Evolutionary conservation across 2,888 invertebrate genomes (phyloP).

Genomic region (Mimas tiliae): DNA sequence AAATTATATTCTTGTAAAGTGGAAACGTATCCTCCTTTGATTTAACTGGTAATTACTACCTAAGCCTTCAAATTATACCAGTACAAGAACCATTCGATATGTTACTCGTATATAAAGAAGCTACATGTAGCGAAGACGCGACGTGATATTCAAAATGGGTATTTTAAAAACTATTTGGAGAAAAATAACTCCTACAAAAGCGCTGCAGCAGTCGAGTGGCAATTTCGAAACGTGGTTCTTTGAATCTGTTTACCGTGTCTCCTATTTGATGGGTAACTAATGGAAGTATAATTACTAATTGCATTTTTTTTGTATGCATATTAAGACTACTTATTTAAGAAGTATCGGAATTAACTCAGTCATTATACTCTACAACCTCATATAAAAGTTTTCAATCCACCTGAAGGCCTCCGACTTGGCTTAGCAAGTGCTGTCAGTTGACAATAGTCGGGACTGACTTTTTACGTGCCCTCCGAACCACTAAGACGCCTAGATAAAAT

Average conservation of each 20-base stretch:
- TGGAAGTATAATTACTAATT: background rate
- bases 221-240: conserved; percentile 66
- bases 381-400: too few relatives aligned
- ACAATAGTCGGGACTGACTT: too few relatives aligned
- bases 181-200: conserved; percentile 60
- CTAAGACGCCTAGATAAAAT: too few relatives aligned
- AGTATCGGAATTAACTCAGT: too few relatives aligned
- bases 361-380: too few relatives aligned
- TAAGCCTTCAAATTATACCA: conserved; percentile 3
- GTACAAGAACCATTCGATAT: background rate
- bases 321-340: background rate
- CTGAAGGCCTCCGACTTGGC: too few relatives aligned
- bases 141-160: conserved; percentile 46
- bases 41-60: conserved; percentile 38
- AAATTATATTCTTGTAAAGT: conserved; percentile 33
- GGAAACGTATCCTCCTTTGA: conserved; percentile 44
- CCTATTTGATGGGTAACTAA: conserved; percentile 63
- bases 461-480: too few relatives aligned
- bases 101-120: background rate
- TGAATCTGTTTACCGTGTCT: conserved; percentile 64
- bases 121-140: background rate
- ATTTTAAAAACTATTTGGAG: conserved; percentile 52
- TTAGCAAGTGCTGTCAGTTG: too few relatives aligned
- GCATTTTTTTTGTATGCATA: background rate
- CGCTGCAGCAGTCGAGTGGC: conserved; percentile 62